phyloP scores from a whole-genome alignment of 2,113 vertebrate species.

The Gobius niger region DNA sequence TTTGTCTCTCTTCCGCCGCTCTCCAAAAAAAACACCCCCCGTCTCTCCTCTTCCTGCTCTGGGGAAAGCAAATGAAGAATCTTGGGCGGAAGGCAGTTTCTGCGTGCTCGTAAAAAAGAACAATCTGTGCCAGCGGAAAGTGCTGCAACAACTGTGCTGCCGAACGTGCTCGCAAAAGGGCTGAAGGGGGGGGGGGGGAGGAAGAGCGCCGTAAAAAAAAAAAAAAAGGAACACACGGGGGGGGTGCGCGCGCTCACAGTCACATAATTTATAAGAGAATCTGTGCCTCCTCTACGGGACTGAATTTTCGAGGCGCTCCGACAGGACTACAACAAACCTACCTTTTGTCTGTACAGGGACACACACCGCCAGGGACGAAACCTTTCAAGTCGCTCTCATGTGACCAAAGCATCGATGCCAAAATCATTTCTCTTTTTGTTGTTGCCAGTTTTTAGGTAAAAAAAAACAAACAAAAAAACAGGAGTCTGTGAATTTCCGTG shows the following conservation, averaged over 20 bases:
- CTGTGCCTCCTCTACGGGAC: slow-evolving; percentile 86
- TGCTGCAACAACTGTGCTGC: slow-evolving; percentile 98
- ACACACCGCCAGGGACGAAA: slow-evolving; percentile 81
- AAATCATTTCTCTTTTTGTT: slow-evolving; percentile 81
- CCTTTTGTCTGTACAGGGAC: slow-evolving; percentile 90
- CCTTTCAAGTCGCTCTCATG: slow-evolving; percentile 87
- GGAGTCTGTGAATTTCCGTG: slow-evolving; percentile 66
- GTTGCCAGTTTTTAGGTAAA: slow-evolving; percentile 72
- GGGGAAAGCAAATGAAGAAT: slow-evolving; percentile 98
- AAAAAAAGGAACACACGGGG: slow-evolving; percentile 34
- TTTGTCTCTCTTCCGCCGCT: slow-evolving; percentile 34
- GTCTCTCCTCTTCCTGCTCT: slow-evolving; percentile 80
- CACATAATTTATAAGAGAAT: slow-evolving; percentile 84
- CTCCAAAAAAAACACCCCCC: slow-evolving; percentile 46
- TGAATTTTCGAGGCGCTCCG: slow-evolving; percentile 92
- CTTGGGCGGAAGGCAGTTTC: slow-evolving; percentile 99
- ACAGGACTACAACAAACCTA: slow-evolving; percentile 98
- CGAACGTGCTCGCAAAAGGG: slow-evolving; percentile 98
- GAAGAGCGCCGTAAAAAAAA: too few species aligned
- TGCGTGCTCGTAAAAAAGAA: slow-evolving; percentile 99
- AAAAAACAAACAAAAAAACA: too few species aligned
- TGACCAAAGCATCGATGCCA: slow-evolving; percentile 99
- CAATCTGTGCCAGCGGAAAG: slow-evolving; percentile 98
- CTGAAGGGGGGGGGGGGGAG: slow-evolving; percentile 79
- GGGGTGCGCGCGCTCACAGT: slow-evolving; percentile 61